These are phyloP conservation scores for Alligator mississippiensis DNA, from an alignment of 2,113 vertebrate genomes.

Conservation along the genomic window DNA sequence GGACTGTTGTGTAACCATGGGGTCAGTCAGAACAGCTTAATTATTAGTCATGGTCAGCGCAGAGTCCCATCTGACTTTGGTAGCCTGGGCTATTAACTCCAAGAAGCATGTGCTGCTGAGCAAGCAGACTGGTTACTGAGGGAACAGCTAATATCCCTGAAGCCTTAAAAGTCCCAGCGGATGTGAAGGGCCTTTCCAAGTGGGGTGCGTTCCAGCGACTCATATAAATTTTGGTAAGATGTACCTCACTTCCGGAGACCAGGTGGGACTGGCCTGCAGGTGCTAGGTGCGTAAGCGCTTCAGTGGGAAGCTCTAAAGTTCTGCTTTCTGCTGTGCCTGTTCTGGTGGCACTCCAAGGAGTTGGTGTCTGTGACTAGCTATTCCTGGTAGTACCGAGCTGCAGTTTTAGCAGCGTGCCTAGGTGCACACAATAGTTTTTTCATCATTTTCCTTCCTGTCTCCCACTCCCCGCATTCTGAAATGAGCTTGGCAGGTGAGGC, in stretches of 20 bases:
- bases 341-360: too few species aligned
- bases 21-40: slow-evolving; percentile 24
- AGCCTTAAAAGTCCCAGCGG: neutral
- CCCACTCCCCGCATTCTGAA: neutral
- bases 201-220: neutral
- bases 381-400: neutral
- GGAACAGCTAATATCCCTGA: neutral
- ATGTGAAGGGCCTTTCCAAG: neutral
- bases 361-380: neutral
- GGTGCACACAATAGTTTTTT: neutral
- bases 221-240: neutral
- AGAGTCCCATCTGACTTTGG: neutral
- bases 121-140: neutral
- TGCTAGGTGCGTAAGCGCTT: too few species aligned
- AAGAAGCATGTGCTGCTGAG: neutral
- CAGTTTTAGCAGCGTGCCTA: neutral
- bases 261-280: neutral
- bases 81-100: neutral
- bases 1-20: neutral
- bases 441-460: too few species aligned
- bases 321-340: neutral
- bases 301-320: neutral
- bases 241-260: neutral
- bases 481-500: neutral
- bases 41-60: slow-evolving; percentile 14